Conservation (phyloP, 2,797 vertebrate genomes). For the Protonibea diacanthus region DNA sequence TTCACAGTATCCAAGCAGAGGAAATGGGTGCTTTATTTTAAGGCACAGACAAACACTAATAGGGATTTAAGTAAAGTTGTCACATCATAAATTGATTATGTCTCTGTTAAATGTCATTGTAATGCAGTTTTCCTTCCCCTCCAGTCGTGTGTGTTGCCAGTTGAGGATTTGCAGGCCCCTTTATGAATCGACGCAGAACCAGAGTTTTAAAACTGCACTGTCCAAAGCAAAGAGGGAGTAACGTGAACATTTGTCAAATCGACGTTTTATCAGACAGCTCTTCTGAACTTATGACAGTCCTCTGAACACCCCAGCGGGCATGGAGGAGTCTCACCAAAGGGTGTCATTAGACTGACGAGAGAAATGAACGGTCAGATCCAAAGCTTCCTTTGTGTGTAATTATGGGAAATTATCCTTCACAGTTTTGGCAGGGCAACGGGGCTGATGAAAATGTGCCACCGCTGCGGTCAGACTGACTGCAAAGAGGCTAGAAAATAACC, state of each 20-base stretch:
- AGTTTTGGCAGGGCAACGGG: constrained; percentile 54
- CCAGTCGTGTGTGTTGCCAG: constrained; percentile 1
- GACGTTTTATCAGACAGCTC: constrained; percentile 27
- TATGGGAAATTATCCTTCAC: constrained; percentile 76
- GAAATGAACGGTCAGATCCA: constrained; percentile 59
- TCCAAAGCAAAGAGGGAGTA: constrained; percentile 8
- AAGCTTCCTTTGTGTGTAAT: constrained; percentile 76
- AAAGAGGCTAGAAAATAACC: constrained; percentile 52
- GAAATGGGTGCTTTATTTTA: constrained; percentile 25
- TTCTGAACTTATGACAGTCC: constrained; percentile 43
- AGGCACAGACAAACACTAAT: constrained; percentile 25
- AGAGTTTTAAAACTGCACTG: neutral
- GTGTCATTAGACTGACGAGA: constrained; percentile 67
- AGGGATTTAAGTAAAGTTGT: constrained; percentile 48
- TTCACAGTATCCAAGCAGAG: constrained; percentile 35
- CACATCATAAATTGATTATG: constrained; percentile 48
- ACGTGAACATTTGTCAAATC: constrained; percentile 26
- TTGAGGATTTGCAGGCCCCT: constrained; percentile 32
- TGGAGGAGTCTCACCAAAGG: constrained; percentile 44
- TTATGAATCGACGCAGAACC: constrained; percentile 5
- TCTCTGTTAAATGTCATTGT: constrained; percentile 39
- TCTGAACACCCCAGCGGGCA: constrained; percentile 40
- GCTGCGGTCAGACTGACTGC: constrained; percentile 42
- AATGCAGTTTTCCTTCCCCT: constrained; percentile 20
- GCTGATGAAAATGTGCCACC: constrained; percentile 57